Percentiles rank a stretch among this genome's conserved stretches.
Conservation (phyloP, 2,113 vertebrate species). For the Kobus ellipsiprymnus region DNA sequence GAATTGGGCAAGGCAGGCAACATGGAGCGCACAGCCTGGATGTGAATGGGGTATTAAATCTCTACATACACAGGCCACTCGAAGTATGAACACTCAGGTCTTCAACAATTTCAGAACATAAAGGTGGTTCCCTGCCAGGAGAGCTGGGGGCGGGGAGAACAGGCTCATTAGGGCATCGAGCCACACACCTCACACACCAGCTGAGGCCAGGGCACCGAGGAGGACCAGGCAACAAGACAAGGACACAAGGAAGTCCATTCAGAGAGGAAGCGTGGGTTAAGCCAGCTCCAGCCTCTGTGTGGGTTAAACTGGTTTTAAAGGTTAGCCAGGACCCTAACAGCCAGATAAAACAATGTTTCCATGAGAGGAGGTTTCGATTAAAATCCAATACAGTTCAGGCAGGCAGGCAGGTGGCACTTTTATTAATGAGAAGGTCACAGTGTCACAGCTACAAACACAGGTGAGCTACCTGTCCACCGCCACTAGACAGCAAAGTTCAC, state of each 20-base stretch:
- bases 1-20: not conserved
- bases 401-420: not conserved
- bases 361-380: not conserved
- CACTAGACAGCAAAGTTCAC: not conserved
- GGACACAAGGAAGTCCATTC: not conserved
- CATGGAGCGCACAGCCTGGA: not conserved
- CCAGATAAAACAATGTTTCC: not conserved
- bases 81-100: not conserved
- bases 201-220: not conserved
- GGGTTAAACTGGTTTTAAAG: not conserved
- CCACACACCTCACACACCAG: not conserved
- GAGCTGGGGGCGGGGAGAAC: too few relatives aligned
- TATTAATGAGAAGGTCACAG: not conserved
- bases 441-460: not conserved
- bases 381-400: not conserved
- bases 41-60: not conserved
- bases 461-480: not conserved
- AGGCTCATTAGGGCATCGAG: not conserved
- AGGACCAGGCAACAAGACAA: not conserved
- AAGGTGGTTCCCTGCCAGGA: not conserved
- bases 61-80: not conserved
- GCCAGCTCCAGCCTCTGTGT: not conserved
- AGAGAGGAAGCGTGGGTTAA: not conserved
- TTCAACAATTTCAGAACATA: not conserved
- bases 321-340: not conserved